Conservation (phyloP, 2,113 vertebrate species). For the Marmota monax region DNA sequence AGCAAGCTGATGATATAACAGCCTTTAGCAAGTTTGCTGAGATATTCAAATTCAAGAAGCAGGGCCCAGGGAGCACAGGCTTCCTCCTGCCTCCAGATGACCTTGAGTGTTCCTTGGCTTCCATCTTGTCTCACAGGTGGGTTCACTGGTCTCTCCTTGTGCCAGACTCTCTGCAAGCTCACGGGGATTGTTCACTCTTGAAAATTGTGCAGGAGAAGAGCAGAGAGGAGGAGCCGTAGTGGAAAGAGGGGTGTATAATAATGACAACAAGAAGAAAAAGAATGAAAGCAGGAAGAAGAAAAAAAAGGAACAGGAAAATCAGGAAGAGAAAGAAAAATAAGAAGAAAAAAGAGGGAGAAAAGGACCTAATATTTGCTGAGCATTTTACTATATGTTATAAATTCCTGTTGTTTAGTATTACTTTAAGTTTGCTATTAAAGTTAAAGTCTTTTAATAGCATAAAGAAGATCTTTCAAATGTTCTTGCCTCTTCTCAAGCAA, state of each 20-base stretch:
- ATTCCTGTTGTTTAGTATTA: not conserved
- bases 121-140: not conserved
- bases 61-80: not conserved
- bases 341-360: not conserved
- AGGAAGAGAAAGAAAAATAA: not conserved
- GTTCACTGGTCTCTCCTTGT: not conserved
- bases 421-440: not conserved
- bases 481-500: not conserved
- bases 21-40: slow-evolving; percentile 70
- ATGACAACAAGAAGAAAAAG: not conserved
- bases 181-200: not conserved
- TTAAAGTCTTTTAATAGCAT: not conserved
- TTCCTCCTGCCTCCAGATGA: not conserved
- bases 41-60: slow-evolving; percentile 77
- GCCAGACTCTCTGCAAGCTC: not conserved
- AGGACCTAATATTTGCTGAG: not conserved
- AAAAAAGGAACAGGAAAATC: not conserved
- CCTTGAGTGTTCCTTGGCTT: not conserved
- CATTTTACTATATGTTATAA: not conserved
- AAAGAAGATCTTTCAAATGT: not conserved
- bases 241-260: not conserved
- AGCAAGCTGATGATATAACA: slow-evolving; percentile 63
- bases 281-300: not conserved
- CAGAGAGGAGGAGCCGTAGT: not conserved
- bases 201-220: not conserved